phyloP scores from a whole-genome alignment of 2,888 invertebrate species.

The Acanthoscelides obtectus region DNA sequence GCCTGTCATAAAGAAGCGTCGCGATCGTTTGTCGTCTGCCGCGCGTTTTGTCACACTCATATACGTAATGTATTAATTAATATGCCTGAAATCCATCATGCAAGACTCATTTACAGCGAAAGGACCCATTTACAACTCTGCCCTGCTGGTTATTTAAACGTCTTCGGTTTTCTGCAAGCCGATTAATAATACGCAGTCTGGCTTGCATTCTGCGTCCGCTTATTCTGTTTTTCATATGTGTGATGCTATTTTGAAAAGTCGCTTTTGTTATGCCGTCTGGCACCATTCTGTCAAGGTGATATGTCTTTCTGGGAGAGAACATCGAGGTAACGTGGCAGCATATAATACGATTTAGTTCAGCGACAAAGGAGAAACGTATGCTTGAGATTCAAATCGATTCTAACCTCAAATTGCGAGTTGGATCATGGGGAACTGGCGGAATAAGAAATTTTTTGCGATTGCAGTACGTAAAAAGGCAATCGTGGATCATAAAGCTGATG shows the following conservation, averaged over 20 bases:
- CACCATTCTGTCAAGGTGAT: neutral
- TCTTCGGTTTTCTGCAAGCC: constrained; percentile 35
- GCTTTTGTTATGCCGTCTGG: neutral
- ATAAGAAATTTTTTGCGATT: no score
- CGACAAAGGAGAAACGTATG: no score
- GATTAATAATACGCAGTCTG: constrained; percentile 37
- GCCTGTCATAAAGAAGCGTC: constrained; percentile 40
- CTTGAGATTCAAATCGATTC: no score
- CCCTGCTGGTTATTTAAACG: constrained; percentile 33
- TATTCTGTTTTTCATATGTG: constrained; percentile 1
- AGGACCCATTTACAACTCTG: constrained; percentile 43
- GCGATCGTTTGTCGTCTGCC: constrained; percentile 35
- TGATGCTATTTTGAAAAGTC: neutral
- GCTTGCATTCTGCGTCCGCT: constrained; percentile 14
- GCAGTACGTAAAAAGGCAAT: no score
- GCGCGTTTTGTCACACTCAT: constrained; percentile 33
- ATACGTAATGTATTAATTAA: constrained; percentile 41
- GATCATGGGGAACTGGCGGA: no score
- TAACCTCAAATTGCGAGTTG: no score
- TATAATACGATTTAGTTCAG: no score
- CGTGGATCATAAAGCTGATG: no score
- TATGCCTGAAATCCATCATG: constrained; percentile 40
- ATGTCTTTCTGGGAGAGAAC: neutral
- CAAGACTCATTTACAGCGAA: constrained; percentile 40
- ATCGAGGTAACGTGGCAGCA: neutral